Evolutionary conservation across 1,140 invertebrate genomes (phyloP), one percentile per base, ranked within the genome.

Genomic region (Ostrea edulis): DNA sequence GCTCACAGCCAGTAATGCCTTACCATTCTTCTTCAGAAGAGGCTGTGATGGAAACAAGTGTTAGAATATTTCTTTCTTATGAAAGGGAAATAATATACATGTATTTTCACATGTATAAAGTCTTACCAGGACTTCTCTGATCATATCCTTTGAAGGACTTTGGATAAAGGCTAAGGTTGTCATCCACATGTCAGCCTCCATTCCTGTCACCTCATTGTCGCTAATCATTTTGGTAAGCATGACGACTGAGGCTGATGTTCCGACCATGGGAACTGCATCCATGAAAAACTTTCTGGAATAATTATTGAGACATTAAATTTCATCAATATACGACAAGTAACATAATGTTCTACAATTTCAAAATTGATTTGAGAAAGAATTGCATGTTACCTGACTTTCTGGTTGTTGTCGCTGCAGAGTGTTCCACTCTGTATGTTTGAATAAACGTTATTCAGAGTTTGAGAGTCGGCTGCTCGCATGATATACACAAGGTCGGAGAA

Each of bases 261-360:
- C 97, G 17, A 98, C 96, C 93, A 97, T 97, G 0, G 98, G 97
- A 0, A 99, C 94, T 8, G 97, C 97, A 93, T 98, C 97, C 52
- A 94, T 88, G 86, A 96, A 93, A 90, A 94, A 95, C 91, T 95
- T 95, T 87, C 95, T 95, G 89, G 2, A 20, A 20, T 58, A 58
- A 58, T 35, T 44, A 44, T 20, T 5, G 14, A 11, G 29, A 58
- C 14, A 58, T 58, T 58, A 17, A 58, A 58, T 58, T 58, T 20
- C 4, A 58, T 58, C 55, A 14, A 14, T 14, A 58, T 58, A 20
- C 4, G 14, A 5, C 55, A 55, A 58, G 52, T 44, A 86, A 58
- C n/a, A n/a, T n/a, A 77, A 71, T n/a, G 0, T 20, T 51, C 8
- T 7, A 54, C 35, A 7, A n/a, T 14, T 20, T 81, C 2, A 65